A percentile compares a stretch with the other conserved stretches of the same genome.
Evolutionary conservation across 2,888 invertebrate genomes (phyloP).

Genomic region (Beris morrisii): DNA sequence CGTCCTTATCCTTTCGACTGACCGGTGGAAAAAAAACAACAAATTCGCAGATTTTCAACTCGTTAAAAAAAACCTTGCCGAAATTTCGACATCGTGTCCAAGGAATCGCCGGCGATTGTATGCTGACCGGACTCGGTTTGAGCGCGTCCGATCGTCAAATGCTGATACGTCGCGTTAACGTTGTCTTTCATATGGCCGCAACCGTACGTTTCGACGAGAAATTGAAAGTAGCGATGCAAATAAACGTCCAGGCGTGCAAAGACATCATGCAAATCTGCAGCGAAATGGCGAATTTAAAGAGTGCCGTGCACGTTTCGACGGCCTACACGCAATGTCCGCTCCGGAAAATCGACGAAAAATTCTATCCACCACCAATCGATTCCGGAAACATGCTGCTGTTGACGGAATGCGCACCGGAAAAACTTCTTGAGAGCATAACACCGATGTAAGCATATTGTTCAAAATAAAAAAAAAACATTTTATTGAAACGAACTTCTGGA

Average conservation of each 20-base stretch:
- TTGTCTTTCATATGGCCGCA: constrained; percentile 63
- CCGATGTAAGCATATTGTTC: constrained; percentile 53
- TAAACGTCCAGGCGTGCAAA: constrained; percentile 72
- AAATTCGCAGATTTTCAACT: constrained; percentile 55
- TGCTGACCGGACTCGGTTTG: constrained; percentile 59
- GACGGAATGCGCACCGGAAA: constrained; percentile 59
- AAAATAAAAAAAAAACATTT: neutral
- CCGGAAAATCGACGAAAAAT: constrained; percentile 59
- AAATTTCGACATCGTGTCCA: constrained; percentile 62
- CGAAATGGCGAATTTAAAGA: constrained; percentile 60
- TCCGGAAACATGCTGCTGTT: constrained; percentile 58
- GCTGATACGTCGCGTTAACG: constrained; percentile 57
- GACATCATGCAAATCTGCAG: constrained; percentile 67
- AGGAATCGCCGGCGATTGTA: constrained; percentile 61
- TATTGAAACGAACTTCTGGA: too few relatives aligned
- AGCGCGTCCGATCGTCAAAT: constrained; percentile 56
- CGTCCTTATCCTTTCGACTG: constrained; percentile 8
- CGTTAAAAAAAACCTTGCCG: constrained; percentile 57
- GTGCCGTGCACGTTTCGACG: constrained; percentile 63
- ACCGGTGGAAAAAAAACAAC: constrained; percentile 3
- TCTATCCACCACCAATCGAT: constrained; percentile 61
- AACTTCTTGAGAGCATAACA: constrained; percentile 60
- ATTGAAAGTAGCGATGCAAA: constrained; percentile 69
- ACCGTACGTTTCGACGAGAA: constrained; percentile 73
- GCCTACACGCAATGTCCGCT: constrained; percentile 62